phyloP scores from a whole-genome alignment of 2,113 vertebrate species.

The Cephalopholis sonnerati region DNA sequence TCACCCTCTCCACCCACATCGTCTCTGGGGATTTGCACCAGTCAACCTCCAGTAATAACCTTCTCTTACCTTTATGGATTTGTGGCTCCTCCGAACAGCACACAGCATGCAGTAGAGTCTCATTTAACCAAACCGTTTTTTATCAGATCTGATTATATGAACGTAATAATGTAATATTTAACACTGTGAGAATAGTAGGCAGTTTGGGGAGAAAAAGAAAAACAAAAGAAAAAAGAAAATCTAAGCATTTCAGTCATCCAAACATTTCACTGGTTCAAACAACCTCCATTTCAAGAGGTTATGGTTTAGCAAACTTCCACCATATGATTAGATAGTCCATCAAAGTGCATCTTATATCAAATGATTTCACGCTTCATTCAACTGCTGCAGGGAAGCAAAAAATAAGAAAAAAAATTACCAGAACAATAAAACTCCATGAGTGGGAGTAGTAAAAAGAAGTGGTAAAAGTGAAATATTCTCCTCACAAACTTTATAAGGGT shows the following conservation, averaged over 20 bases:
- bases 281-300: slow-evolving; percentile 18
- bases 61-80: slow-evolving; percentile 25
- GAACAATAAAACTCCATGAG: slow-evolving; percentile 52
- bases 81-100: background rate
- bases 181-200: background rate
- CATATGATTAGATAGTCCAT: slow-evolving; percentile 46
- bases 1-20: slow-evolving; percentile 14
- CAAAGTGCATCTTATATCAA: slow-evolving; percentile 43
- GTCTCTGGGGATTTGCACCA: slow-evolving; percentile 30
- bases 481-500: slow-evolving; percentile 38
- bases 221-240: background rate
- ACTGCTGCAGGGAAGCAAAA: slow-evolving; percentile 38
- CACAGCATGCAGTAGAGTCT: background rate
- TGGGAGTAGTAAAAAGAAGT: slow-evolving; percentile 40
- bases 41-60: slow-evolving; percentile 33
- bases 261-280: slow-evolving; percentile 32
- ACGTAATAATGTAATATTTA: background rate
- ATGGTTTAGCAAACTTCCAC: slow-evolving; percentile 45
- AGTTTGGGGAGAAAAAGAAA: background rate
- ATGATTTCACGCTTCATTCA: slow-evolving; percentile 61
- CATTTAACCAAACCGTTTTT: background rate
- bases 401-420: slow-evolving; percentile 29
- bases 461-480: slow-evolving; percentile 52
- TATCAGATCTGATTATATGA: background rate
- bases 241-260: slow-evolving; percentile 19